Conservation (phyloP, 2,888 invertebrate genomes). For the Volucella zonaria region DNA sequence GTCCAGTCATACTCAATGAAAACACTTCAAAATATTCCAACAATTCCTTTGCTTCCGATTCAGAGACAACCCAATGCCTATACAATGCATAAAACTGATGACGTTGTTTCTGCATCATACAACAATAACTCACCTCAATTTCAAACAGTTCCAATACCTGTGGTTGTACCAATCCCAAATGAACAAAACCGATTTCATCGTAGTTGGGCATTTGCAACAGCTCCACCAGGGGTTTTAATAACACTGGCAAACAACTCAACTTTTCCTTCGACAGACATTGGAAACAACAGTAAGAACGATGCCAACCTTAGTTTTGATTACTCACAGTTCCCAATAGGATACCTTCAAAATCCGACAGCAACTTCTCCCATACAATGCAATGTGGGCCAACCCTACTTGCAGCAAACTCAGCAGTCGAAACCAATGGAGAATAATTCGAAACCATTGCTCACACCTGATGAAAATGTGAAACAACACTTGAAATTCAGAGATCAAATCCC, state of each 20-base stretch:
- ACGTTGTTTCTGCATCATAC: constrained; percentile 2
- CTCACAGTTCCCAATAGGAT: constrained; percentile 75
- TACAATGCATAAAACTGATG: constrained; percentile 23
- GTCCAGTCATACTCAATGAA: constrained; percentile 80
- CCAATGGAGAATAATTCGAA: constrained; percentile 36
- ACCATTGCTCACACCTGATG: constrained; percentile 42
- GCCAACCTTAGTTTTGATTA: constrained; percentile 63
- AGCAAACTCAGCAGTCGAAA: constrained; percentile 35
- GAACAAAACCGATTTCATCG: constrained; percentile 51
- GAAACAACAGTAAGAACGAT: constrained; percentile 42
- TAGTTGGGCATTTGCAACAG: constrained; percentile 48
- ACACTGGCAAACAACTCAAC: constrained; percentile 49
- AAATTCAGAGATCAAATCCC: constrained; percentile 22
- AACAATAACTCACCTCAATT: constrained; percentile 29
- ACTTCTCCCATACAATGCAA: constrained; percentile 41
- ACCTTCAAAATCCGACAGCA: constrained; percentile 55
- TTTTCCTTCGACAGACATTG: constrained; percentile 23
- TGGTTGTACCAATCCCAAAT: constrained; percentile 60
- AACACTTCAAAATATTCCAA: constrained; percentile 77
- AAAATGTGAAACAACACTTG: constrained; percentile 36
- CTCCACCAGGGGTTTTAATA: constrained; percentile 58
- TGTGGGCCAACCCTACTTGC: constrained; percentile 59
- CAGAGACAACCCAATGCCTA: constrained; percentile 28
- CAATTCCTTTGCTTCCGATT: constrained; percentile 32
- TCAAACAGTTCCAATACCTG: constrained; percentile 57